Conservation (phyloP, 1,140 invertebrate species). For the Drosophila sp. region DNA sequence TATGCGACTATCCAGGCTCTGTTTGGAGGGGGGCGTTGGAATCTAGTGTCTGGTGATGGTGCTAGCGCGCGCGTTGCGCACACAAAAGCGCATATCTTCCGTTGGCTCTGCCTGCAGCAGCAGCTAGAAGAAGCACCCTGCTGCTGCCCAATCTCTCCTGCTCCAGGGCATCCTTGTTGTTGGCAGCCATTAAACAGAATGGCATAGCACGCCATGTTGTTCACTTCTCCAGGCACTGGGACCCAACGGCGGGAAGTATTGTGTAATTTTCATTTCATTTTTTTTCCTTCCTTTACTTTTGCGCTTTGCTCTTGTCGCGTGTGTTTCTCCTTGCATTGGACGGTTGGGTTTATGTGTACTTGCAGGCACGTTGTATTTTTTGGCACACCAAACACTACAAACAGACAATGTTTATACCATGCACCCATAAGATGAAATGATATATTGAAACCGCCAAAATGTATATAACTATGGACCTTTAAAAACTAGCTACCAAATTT, state of each 20-base stretch:
- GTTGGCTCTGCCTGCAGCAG: neutral
- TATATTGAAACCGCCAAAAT: too few species aligned
- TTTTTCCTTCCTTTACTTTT: neutral
- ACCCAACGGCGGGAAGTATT: conserved; percentile 46
- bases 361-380: conserved; percentile 58
- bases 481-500: too few species aligned
- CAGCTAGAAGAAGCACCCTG: neutral
- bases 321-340: conserved; percentile 20
- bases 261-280: conserved; percentile 52
- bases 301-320: conserved; percentile 51
- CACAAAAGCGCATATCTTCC: conserved; percentile 57
- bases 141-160: conserved; percentile 18
- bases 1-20: conserved; percentile 6
- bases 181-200: conserved; percentile 54
- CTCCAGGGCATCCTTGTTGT: conserved; percentile 43
- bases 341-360: conserved; percentile 47
- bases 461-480: too few species aligned
- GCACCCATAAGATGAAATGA: too few species aligned
- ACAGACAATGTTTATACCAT: conserved; percentile 31
- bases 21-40: conserved; percentile 2
- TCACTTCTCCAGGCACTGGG: conserved; percentile 24
- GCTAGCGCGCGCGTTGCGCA: conserved; percentile 17
- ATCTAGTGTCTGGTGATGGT: neutral
- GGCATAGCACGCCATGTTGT: conserved; percentile 58
- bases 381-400: conserved; percentile 50